A percentile compares a stretch with the other conserved stretches of the same genome.
phyloP scores from a whole-genome alignment of 1,140 invertebrate species.

The Bicyclus anynana region DNA sequence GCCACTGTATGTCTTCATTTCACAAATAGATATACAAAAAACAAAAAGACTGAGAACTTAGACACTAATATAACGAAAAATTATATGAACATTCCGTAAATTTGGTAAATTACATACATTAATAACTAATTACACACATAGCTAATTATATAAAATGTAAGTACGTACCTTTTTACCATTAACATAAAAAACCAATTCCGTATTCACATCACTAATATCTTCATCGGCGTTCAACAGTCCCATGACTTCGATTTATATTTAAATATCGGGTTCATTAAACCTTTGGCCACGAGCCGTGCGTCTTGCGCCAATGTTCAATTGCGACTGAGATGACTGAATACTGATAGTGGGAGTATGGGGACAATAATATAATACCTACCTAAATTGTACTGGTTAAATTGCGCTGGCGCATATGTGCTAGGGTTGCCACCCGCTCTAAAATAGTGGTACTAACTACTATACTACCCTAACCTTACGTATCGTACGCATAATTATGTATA shows the following conservation, averaged over 20 bases:
- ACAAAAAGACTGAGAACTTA: too few relatives aligned
- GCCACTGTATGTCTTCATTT: too few relatives aligned
- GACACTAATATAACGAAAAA: too few relatives aligned
- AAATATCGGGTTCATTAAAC: conserved; percentile 5
- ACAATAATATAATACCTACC: neutral
- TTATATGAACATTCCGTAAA: too few relatives aligned
- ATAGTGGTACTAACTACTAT: too few relatives aligned
- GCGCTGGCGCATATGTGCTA: neutral
- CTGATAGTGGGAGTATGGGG: neutral
- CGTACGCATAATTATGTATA: too few relatives aligned
- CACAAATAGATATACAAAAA: too few relatives aligned
- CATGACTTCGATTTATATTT: conserved; percentile 27
- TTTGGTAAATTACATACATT: neutral
- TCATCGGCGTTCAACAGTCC: conserved; percentile 52
- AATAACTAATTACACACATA: neutral
- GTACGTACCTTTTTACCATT: conserved; percentile 62
- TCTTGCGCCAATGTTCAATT: conserved; percentile 20
- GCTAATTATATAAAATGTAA: neutral
- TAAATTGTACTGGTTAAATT: neutral
- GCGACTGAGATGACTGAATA: conserved; percentile 21
- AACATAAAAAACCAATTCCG: conserved; percentile 58
- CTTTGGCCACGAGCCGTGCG: conserved; percentile 8
- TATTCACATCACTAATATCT: conserved; percentile 37
- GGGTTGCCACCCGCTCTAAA: too few relatives aligned
- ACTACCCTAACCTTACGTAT: too few relatives aligned